A percentile compares a stretch with the other conserved stretches of the same genome.
phyloP scores from a whole-genome alignment of 1,140 invertebrate genomes.

The Parasteatoda tepidariorum region DNA sequence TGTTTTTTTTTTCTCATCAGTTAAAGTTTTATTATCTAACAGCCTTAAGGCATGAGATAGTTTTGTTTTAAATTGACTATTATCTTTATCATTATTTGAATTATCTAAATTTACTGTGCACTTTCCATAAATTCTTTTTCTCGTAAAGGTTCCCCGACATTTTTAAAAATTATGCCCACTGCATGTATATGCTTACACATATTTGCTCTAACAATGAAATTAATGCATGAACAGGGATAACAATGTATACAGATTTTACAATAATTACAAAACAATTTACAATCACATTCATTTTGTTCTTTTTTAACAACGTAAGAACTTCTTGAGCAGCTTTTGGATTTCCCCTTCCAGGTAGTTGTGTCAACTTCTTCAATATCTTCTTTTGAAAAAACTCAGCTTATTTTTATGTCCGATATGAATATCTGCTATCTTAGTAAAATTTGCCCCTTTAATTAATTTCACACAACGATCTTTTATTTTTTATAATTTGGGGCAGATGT shows the following conservation, averaged over 20 bases:
- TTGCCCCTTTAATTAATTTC: not conserved
- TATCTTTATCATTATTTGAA: too few species aligned
- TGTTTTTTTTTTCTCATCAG: too few species aligned
- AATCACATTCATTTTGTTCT: not conserved
- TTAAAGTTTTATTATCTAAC: too few species aligned
- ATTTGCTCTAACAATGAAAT: slow-evolving; percentile 11
- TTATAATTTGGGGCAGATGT: slow-evolving; percentile 62
- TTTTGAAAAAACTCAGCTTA: not conserved
- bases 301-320: slow-evolving; percentile 4
- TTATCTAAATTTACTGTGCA: too few species aligned
- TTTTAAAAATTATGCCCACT: too few species aligned
- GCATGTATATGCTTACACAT: slow-evolving; percentile 42
- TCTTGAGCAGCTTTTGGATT: too few species aligned
- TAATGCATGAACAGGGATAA: slow-evolving; percentile 17
- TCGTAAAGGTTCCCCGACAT: too few species aligned
- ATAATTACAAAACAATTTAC: not conserved
- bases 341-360: not conserved
- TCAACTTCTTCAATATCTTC: not conserved
- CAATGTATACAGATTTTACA: slow-evolving; percentile 1
- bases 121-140: too few species aligned
- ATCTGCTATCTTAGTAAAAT: not conserved
- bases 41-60: too few species aligned
- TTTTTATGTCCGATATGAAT: not conserved
- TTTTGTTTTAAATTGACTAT: too few species aligned
- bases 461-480: slow-evolving; percentile 73